phyloP scores from a whole-genome alignment of 2,113 vertebrate genomes.

The Leptocoma aspasia region DNA sequence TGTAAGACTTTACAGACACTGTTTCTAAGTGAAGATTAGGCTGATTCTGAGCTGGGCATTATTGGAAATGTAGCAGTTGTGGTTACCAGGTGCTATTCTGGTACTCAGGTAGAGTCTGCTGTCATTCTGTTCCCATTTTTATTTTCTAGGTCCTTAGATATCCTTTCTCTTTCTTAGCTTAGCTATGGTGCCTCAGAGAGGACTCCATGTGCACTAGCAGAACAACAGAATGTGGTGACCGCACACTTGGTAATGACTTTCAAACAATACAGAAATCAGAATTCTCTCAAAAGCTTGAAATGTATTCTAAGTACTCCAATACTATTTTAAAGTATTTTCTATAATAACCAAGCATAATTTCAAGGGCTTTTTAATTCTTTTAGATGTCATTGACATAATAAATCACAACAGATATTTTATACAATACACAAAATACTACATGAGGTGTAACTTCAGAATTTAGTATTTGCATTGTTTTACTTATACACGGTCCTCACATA shows the following conservation, averaged over 20 bases:
- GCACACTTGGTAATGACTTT: background rate
- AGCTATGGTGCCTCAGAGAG: background rate
- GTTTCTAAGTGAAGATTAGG: background rate
- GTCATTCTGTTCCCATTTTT: background rate
- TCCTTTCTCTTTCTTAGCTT: background rate
- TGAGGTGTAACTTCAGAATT: background rate
- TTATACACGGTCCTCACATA: background rate
- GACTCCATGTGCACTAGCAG: background rate
- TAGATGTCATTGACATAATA: background rate
- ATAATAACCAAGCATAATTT: background rate
- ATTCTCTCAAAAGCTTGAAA: background rate
- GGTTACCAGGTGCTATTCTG: background rate
- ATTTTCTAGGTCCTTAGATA: background rate
- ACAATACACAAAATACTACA: background rate
- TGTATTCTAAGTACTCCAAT: background rate
- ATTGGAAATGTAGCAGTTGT: background rate
- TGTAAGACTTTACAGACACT: background rate
- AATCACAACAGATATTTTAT: background rate
- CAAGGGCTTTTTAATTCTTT: background rate
- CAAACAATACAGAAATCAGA: background rate
- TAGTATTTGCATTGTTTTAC: background rate
- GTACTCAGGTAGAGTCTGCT: background rate
- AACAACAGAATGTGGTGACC: background rate
- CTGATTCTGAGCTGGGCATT: background rate
- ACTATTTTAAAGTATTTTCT: background rate